phyloP scores from a whole-genome alignment of 2,888 invertebrate species.

The Cryptocheilus praepositus region DNA sequence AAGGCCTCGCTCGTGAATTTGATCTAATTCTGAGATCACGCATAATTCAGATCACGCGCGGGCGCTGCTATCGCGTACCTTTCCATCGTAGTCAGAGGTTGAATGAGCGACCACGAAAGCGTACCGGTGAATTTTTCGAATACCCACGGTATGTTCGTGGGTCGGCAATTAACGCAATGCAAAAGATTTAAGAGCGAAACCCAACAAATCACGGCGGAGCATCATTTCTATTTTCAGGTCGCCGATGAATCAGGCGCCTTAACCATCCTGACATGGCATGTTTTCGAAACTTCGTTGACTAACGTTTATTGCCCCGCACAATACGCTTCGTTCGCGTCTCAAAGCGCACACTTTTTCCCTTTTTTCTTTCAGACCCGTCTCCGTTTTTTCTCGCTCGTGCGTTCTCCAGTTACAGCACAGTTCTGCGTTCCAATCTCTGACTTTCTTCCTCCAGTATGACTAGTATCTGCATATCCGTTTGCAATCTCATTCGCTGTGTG shows the following conservation, averaged over 20 bases:
- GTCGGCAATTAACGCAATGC: conserved; percentile 36
- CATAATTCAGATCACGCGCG: too few species aligned
- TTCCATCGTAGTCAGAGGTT: too few species aligned
- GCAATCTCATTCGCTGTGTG: too few species aligned
- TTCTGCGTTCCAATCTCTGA: too few species aligned
- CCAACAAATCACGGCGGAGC: conserved; percentile 52
- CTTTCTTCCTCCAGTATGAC: too few species aligned
- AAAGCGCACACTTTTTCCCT: conserved; percentile 13
- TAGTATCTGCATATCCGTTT: too few species aligned
- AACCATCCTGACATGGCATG: conserved; percentile 38
- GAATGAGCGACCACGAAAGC: too few species aligned
- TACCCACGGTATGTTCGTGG: conserved; percentile 7
- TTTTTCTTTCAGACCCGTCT: background rate
- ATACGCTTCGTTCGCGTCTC: conserved; percentile 33
- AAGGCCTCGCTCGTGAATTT: too few species aligned
- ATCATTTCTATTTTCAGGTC: conserved; percentile 69
- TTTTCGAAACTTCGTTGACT: conserved; percentile 50
- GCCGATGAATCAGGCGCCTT: conserved; percentile 57
- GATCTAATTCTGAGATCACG: too few species aligned
- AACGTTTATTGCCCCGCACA: conserved; percentile 58
- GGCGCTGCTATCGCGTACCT: too few species aligned
- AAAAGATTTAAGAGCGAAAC: conserved; percentile 52
- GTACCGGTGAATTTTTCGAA: background rate
- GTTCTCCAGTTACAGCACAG: too few species aligned
- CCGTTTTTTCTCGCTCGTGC: background rate